A percentile compares a stretch with the other conserved stretches of the same genome.
These are phyloP conservation scores for Drosophila trapezifrons DNA, from an alignment of 1,140 invertebrate species.

Conservation along the genomic window DNA sequence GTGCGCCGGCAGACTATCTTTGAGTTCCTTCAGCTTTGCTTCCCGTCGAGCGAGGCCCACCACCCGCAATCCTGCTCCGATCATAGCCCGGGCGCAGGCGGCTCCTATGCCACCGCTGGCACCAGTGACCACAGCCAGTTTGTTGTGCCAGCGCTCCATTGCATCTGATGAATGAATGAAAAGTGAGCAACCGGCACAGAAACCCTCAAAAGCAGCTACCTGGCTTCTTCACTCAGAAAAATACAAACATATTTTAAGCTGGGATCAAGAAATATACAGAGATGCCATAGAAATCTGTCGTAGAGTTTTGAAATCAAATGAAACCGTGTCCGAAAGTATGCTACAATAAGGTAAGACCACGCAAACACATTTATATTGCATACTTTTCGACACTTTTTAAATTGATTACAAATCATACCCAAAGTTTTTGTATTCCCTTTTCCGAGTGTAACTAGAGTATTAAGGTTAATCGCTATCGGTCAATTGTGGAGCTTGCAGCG, in stretches of 20 bases:
- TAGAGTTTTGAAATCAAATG: not conserved
- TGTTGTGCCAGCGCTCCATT: constrained; percentile 83
- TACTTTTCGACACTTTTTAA: no score
- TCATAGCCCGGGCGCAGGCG: constrained; percentile 84
- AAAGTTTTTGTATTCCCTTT: not conserved
- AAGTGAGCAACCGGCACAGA: not conserved
- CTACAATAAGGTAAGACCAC: no score
- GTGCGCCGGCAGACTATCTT: constrained; percentile 54
- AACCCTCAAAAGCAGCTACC: constrained; percentile 1
- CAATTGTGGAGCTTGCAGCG: not conserved
- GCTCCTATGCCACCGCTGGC: constrained; percentile 87
- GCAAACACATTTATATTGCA: no score
- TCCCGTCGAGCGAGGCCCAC: constrained; percentile 89
- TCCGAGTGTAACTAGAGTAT: not conserved
- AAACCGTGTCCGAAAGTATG: no score
- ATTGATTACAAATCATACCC: no score
- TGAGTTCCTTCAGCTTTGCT: constrained; percentile 86
- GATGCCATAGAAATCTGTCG: not conserved
- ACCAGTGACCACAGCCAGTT: constrained; percentile 78
- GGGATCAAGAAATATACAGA: not conserved
- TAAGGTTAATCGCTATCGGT: constrained; percentile 17
- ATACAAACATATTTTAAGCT: not conserved
- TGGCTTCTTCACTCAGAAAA: constrained; percentile 19
- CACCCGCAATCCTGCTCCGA: constrained; percentile 86
- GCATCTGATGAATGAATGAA: constrained; percentile 24